phyloP scores from a whole-genome alignment of 2,888 invertebrate species.

The Graphium colonna region DNA sequence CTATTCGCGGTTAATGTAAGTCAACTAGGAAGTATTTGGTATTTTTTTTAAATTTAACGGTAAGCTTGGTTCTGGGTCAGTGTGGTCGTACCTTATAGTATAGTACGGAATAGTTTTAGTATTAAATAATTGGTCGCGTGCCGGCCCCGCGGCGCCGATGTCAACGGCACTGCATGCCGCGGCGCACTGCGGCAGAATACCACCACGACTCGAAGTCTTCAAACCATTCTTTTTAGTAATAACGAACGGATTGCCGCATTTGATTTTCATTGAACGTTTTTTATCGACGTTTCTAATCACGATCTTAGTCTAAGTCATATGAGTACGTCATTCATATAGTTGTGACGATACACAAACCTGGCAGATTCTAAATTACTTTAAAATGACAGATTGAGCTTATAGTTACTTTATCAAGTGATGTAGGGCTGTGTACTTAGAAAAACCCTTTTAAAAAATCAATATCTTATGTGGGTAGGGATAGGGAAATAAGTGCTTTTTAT shows the following conservation, averaged over 20 bases:
- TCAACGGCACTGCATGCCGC: conserved; percentile 59
- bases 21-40: background rate
- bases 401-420: too few relatives aligned
- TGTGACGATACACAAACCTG: too few relatives aligned
- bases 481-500: too few relatives aligned
- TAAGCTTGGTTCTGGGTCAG: conserved; percentile 30
- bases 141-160: conserved; percentile 61
- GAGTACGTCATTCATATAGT: too few relatives aligned
- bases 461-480: too few relatives aligned
- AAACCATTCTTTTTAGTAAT: conserved; percentile 20
- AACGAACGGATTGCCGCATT: conserved; percentile 5
- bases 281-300: too few relatives aligned
- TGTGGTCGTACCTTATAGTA: conserved; percentile 28
- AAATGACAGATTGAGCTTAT: too few relatives aligned
- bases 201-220: conserved; percentile 31
- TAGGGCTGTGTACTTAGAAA: too few relatives aligned
- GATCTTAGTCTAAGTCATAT: too few relatives aligned
- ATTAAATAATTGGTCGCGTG: conserved; percentile 70
- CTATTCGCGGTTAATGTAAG: background rate
- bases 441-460: too few relatives aligned
- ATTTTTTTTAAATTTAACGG: conserved; percentile 3
- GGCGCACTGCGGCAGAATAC: conserved; percentile 65
- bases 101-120: conserved; percentile 39
- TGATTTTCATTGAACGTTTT: conserved; percentile 9
- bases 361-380: too few relatives aligned